Base-by-base conservation (phyloP, 2,888 invertebrate genomes). In the Apodemia zela region DNA sequence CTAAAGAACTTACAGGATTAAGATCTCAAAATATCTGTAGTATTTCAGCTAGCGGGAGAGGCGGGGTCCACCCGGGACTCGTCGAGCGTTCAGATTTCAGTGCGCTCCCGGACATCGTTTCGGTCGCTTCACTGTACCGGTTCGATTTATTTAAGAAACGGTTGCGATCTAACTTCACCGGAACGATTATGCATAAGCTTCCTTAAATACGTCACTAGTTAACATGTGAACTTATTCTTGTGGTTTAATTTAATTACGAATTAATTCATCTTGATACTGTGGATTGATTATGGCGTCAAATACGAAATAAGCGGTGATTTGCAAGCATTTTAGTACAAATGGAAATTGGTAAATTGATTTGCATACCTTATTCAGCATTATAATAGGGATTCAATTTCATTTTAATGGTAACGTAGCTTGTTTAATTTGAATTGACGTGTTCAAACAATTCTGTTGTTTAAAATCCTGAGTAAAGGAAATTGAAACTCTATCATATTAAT, bases 151-250 rank as follows among this genome's bases (percentile, higher is more conserved):
- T 15, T n/a, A 29, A 57, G 60, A 67, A 62, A 59, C 68, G 63
- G 64, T 63, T 63, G 63, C 68, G 68, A 69, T 67, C 68, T 69
- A 73, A 75, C 73, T 73, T 73, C 70, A 69, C 62, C 69, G 69
- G 71, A 75, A 76, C 77, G 73, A 71, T 75, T 69, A 74, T 72
- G 73, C 77, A 75, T 73, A 80, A 72, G 70, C 68, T 69, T 71
- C 72, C 73, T 51, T 18, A 51, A 57, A 21, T 25, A 57, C 57
- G 25, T 57, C 57, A 57, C 15, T 57, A 72, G 73, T 74, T 72
- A 79, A 75, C 74, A 80, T 80, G 82, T 82, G 80, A 83, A 82
- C 81, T 33, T 84, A 72, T 21, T 49, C 61, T 66, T 65, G 68
- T 68, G 57, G 60, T 65, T 45, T 45, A 61, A 42, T 63, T 49